Evolutionary conservation across 2,113 vertebrate species (phyloP), one percentile per base, ranked within the genome.

Genomic region (Sinocyclocheilus anshuiensis): DNA sequence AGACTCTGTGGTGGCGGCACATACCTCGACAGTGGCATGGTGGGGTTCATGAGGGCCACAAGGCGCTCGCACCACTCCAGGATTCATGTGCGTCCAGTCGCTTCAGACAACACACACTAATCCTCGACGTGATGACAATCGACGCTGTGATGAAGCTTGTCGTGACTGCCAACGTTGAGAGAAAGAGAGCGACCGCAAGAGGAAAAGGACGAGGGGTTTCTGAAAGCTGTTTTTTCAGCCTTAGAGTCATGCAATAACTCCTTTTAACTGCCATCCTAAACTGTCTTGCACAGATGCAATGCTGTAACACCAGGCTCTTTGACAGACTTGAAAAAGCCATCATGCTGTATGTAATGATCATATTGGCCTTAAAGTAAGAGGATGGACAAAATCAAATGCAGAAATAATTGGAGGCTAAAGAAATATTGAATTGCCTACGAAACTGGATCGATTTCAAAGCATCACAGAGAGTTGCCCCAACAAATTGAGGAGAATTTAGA

Each of bases 81-180:
- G 90, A 93, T 92, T 94, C 89, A 94, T 93, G 92, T 94, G 85
- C 72, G 72, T 91, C 92, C 93, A 94, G 93, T 92, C 90, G 90
- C 86, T 91, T 93, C 92, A 94, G 92, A 94, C 89, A 90, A 90
- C 53, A 79, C 76, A 88, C 89, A 86, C 92, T 94, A 94, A 95
- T 94, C 94, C 93, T 92, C 74, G 84, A 89, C 84, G 91, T 86
- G 93, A 93, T 94, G 93, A 94, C 91, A 91, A 87, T 91, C 77
- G 84, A 90, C 80, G 88, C 24, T 87, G 89, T 92, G 93, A 93
- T 88, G 89, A 87, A 89, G 85, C 83, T 87, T 84, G 88, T 87
- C 69, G 79, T 84, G 71, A 71, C 88, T 91, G 91, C 93, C 94
- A 93, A 93, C 86, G 78, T 84, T 89, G 86, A 84, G 82, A 87